Evolutionary conservation across 37 sponge, comb jelly and placozoan genomes (phyloP), one percentile per base, ranked within the genome.

Genomic region (Aplysina aerophoba): DNA sequence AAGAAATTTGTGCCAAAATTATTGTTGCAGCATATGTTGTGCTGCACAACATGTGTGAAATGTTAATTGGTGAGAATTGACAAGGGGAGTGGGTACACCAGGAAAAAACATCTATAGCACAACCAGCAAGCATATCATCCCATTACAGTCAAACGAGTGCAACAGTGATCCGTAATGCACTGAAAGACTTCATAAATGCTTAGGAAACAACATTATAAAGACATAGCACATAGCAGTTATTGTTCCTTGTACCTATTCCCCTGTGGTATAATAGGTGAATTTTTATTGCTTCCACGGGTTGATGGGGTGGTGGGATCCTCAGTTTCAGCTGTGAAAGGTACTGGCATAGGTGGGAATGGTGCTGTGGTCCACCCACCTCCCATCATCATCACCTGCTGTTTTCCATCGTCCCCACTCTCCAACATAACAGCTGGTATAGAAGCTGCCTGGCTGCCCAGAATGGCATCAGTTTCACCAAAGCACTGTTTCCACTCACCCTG

Each of bases 11-110:
- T 80, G 33, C 35, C 74, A 55, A 69, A 30, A n/a, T n/a, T 17
- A 25, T 75, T n/a, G 62, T 75, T n/a, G 86, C 86, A 57, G 30
- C 86, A 53, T 86, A 81, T 59, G 55, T 74, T 24, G 44, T 77
- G 13, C 37, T 86, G 27, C 87, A 86, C 30, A 80, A 80, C n/a
- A n/a, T 3, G 16, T 86, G 87, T 64, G 87, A 86, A 64, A 63
- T 62, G 17, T 56, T n/a, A n/a, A n/a, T 59, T 39, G 54, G 59
- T 34, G 87, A 86, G 37, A 14, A 36, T 31, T 86, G 54, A 24
- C 24, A 64, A 24, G 69, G 60, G 0, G 81, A 79, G 57, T 86
- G 87, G 87, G 40, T 58, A 77, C 36, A 81, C 25, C 21, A n/a
- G 12, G 69, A 65, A 30, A 34, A 59, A 30, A 0, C 72, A 71